phyloP scores from a whole-genome alignment of 2,888 invertebrate genomes.

The Drosophila macrospina region DNA sequence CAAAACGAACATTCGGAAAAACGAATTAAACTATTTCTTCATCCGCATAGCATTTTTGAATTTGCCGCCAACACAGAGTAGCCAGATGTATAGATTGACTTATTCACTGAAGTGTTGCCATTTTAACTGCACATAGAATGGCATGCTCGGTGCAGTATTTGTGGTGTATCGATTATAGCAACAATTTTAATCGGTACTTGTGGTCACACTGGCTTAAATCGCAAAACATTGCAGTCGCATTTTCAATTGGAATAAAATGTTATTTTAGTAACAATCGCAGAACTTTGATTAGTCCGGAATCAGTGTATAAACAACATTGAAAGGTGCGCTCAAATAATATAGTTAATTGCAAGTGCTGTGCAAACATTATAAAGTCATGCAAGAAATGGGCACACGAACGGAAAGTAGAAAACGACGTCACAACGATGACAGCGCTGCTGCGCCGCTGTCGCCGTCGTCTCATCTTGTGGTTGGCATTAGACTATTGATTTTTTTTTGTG shows the following conservation, averaged over 20 bases:
- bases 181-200: neutral
- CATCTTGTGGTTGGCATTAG: slow-evolving; percentile 51
- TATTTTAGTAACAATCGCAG: slow-evolving; percentile 42
- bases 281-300: neutral
- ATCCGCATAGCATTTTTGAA: neutral
- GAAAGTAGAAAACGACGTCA: slow-evolving; percentile 55
- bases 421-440: slow-evolving; percentile 38
- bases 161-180: neutral
- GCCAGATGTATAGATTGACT: neutral
- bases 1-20: neutral
- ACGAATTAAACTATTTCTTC: neutral
- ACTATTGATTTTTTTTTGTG: slow-evolving; percentile 58
- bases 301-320: slow-evolving; percentile 39
- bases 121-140: slow-evolving; percentile 11
- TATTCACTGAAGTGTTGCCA: neutral
- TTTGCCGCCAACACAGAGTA: slow-evolving; percentile 21
- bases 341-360: neutral
- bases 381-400: slow-evolving; percentile 43
- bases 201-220: slow-evolving; percentile 45
- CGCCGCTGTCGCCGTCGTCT: slow-evolving; percentile 31
- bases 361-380: neutral
- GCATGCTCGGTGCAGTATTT: neutral
- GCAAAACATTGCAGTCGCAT: slow-evolving; percentile 63
- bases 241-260: slow-evolving; percentile 64
- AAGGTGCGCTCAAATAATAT: slow-evolving; percentile 42